These are phyloP conservation scores for Euzophera pinguis DNA, from an alignment of 2,888 invertebrate genomes.

Conservation along the genomic window DNA sequence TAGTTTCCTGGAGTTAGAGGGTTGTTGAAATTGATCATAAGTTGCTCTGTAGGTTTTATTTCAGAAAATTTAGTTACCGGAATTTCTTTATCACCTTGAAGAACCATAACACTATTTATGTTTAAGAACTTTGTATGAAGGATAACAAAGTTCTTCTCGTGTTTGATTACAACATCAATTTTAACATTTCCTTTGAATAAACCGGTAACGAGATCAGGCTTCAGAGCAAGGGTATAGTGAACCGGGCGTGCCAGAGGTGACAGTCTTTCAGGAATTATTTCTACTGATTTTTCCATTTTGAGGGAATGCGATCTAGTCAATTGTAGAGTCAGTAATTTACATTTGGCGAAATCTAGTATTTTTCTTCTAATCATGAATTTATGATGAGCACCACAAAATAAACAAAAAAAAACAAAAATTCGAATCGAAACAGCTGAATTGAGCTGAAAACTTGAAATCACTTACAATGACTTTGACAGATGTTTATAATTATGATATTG, in stretches of 20 bases:
- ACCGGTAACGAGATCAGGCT: slow-evolving; percentile 49
- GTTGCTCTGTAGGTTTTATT: slow-evolving; percentile 52
- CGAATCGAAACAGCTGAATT: neutral
- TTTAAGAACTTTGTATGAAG: slow-evolving; percentile 81
- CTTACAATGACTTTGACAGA: no score
- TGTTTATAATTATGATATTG: no score
- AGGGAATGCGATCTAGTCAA: neutral
- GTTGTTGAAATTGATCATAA: slow-evolving; percentile 49
- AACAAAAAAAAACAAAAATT: neutral
- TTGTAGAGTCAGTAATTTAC: neutral
- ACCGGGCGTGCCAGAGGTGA: slow-evolving; percentile 49
- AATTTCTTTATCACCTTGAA: slow-evolving; percentile 38
- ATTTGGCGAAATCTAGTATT: neutral
- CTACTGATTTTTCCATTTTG: slow-evolving; percentile 30
- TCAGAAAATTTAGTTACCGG: slow-evolving; percentile 46
- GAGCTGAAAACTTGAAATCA: no score
- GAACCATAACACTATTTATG: slow-evolving; percentile 62
- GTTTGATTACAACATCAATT: slow-evolving; percentile 55
- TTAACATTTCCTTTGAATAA: slow-evolving; percentile 54
- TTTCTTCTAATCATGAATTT: neutral
- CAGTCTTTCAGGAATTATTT: slow-evolving; percentile 47
- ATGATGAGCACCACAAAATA: neutral
- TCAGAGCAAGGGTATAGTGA: slow-evolving; percentile 55
- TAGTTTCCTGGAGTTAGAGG: slow-evolving; percentile 59
- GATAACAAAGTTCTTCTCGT: slow-evolving; percentile 61